A percentile compares a stretch with the other conserved stretches of the same genome.
phyloP scores from a whole-genome alignment of 1,140 invertebrate genomes.

The Akabosia matsudoensis region DNA sequence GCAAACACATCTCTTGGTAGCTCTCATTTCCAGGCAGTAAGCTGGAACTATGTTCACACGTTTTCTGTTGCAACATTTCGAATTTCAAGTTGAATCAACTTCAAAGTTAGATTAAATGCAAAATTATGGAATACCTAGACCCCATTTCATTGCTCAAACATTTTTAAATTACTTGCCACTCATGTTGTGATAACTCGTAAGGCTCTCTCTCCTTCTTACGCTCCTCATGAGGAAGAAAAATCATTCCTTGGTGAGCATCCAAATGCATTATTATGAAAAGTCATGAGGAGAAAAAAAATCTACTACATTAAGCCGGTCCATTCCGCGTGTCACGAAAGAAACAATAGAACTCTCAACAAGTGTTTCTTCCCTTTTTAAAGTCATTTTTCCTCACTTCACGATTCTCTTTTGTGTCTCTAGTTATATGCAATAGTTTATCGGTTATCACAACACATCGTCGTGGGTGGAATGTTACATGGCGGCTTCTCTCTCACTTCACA shows the following conservation, averaged over 20 bases:
- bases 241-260: not conserved
- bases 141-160: no score
- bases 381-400: slow-evolving; percentile 1
- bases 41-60: no score
- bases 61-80: no score
- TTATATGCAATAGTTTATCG: not conserved
- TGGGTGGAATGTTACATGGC: not conserved
- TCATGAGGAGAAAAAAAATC: not conserved
- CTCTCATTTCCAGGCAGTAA: no score
- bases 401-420: not conserved
- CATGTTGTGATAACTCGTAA: no score
- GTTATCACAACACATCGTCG: not conserved
- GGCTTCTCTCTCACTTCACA: no score
- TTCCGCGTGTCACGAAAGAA: not conserved
- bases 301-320: not conserved
- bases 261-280: not conserved
- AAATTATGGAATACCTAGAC: no score
- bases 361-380: slow-evolving; percentile 11
- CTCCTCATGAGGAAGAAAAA: not conserved
- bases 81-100: no score
- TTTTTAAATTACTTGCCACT: no score
- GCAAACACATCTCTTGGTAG: no score
- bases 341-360: slow-evolving; percentile 14
- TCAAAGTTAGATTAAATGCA: no score
- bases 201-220: no score